Percentiles rank a stretch among this genome's conserved stretches.
phyloP scores from a whole-genome alignment of 1,140 invertebrate species.

The Spodoptera frugiperda region DNA sequence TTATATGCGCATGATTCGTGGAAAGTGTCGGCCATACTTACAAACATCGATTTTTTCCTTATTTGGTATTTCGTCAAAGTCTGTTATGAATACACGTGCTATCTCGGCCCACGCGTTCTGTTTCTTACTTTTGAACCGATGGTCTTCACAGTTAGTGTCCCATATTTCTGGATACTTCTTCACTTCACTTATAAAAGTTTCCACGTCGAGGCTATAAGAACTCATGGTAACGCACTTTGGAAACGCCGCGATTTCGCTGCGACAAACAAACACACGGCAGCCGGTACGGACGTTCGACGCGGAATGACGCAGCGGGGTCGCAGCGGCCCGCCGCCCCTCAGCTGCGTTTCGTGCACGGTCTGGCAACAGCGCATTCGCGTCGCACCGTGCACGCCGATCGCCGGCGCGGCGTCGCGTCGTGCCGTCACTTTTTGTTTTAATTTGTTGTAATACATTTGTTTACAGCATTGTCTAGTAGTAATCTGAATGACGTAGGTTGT shows the following conservation, averaged over 20 bases:
- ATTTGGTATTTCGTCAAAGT: conserved; percentile 65
- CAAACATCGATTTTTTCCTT: conserved; percentile 67
- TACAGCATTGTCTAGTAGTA: conserved; percentile 46
- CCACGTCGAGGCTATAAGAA: conserved; percentile 66
- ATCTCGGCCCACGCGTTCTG: conserved; percentile 67
- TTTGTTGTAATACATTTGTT: conserved; percentile 46
- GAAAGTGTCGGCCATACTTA: conserved; percentile 60
- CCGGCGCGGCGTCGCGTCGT: not conserved
- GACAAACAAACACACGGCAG: conserved; percentile 48
- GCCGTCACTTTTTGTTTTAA: conserved; percentile 27
- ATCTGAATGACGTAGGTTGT: conserved; percentile 35
- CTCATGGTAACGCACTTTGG: conserved; percentile 16
- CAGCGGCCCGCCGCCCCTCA: conserved; percentile 46
- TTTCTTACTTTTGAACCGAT: conserved; percentile 61
- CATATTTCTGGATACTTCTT: conserved; percentile 71
- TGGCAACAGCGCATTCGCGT: conserved; percentile 62
- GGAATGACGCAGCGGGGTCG: conserved; percentile 59
- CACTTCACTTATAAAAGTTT: conserved; percentile 72
- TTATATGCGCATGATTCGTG: conserved; percentile 32
- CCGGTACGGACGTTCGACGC: conserved; percentile 51
- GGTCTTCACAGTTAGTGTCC: conserved; percentile 65
- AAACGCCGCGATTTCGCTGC: conserved; percentile 48
- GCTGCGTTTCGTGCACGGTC: conserved; percentile 41
- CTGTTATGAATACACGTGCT: conserved; percentile 64
- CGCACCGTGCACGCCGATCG: conserved; percentile 17